A percentile compares a stretch with the other conserved stretches of the same genome.
Conservation (phyloP, 2,797 vertebrate species). For the Heteromormyrus szaboi region DNA sequence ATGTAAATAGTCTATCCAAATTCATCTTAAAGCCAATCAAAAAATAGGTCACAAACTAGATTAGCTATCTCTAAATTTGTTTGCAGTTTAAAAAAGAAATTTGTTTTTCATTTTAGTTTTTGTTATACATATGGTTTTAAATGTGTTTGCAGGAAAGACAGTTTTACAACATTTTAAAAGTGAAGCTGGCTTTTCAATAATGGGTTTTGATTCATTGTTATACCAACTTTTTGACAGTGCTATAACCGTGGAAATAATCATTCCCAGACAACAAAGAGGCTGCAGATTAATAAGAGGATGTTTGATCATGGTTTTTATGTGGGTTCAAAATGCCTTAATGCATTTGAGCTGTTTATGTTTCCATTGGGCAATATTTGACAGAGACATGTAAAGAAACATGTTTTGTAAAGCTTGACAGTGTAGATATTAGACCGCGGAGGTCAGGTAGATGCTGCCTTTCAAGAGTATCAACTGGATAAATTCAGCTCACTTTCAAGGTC, state of each 20-base stretch:
- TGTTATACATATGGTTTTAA: neutral
- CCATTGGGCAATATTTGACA: neutral
- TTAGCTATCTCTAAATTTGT: neutral
- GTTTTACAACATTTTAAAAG: neutral
- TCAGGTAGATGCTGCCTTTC: neutral
- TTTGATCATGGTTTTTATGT: neutral
- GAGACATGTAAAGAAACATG: neutral
- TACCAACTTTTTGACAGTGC: neutral
- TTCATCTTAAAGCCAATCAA: neutral
- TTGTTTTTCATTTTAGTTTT: neutral
- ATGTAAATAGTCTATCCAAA: neutral
- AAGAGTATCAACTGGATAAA: constrained; percentile 19
- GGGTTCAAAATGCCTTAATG: neutral
- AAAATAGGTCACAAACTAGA: neutral
- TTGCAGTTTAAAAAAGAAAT: neutral
- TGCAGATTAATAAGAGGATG: neutral
- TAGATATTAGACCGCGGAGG: neutral
- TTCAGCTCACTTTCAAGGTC: constrained; percentile 23
- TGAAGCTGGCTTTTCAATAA: neutral
- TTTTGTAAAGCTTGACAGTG: neutral
- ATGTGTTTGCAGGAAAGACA: neutral
- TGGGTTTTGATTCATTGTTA: neutral
- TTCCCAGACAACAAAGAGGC: neutral
- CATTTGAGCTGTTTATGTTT: neutral
- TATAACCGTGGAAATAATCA: neutral